Conservation (phyloP, 2,888 invertebrate species). For the Matsumyia berberina region DNA sequence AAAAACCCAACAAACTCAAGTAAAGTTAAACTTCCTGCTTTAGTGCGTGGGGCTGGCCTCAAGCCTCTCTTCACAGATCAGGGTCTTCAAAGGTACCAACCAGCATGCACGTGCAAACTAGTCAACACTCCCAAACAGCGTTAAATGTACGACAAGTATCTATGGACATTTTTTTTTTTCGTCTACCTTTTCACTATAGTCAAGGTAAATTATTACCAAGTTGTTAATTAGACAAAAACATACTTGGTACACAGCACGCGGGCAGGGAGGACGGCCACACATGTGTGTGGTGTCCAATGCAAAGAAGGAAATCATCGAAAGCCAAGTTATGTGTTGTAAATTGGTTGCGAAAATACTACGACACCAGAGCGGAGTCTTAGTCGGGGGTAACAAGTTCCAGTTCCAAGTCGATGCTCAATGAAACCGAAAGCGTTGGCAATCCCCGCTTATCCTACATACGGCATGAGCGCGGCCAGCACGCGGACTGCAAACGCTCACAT, state of each 20-base stretch:
- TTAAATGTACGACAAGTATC: conserved; percentile 45
- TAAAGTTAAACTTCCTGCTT: conserved; percentile 39
- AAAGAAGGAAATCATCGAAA: conserved; percentile 72
- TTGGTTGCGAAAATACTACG: conserved; percentile 65
- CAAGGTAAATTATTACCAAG: conserved; percentile 72
- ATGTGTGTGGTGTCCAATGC: conserved; percentile 29
- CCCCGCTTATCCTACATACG: conserved; percentile 33
- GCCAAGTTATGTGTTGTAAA: conserved; percentile 61
- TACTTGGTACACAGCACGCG: conserved; percentile 33
- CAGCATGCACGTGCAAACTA: conserved; percentile 36
- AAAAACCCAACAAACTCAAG: neutral
- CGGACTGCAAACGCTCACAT: conserved; percentile 30
- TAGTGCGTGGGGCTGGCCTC: neutral
- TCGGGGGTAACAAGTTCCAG: conserved; percentile 44
- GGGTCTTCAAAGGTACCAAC: neutral
- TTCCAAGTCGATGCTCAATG: conserved; percentile 64
- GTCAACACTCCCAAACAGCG: conserved; percentile 16
- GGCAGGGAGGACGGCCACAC: neutral
- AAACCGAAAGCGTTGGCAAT: conserved; percentile 62
- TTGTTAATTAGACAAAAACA: conserved; percentile 68
- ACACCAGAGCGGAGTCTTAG: conserved; percentile 4
- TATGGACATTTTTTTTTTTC: conserved; percentile 32
- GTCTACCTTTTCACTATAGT: conserved; percentile 3
- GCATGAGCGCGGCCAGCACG: no score
- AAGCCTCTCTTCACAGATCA: conserved; percentile 5